phyloP scores from a whole-genome alignment of 2,113 vertebrate species.

The Cyprinodon variegatus region DNA sequence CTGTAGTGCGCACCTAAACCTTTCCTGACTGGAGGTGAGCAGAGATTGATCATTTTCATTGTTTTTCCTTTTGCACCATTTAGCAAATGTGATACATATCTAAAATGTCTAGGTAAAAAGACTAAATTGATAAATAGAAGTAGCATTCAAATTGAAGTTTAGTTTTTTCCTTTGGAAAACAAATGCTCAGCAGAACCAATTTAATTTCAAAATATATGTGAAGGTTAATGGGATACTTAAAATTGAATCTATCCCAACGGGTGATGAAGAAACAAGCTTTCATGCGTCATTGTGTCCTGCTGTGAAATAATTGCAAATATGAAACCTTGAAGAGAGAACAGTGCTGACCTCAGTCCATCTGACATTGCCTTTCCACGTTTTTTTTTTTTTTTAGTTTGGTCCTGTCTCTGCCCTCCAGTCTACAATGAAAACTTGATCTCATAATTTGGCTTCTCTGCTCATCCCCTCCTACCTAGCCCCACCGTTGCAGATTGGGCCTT shows the following conservation, averaged over 20 bases:
- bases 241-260: neutral
- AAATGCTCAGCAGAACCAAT: slow-evolving; percentile 4
- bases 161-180: neutral
- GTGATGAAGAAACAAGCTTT: neutral
- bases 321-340: slow-evolving; percentile 36
- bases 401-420: slow-evolving; percentile 34
- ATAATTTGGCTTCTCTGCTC: slow-evolving; percentile 58
- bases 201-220: neutral
- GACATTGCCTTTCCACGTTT: slow-evolving; percentile 12
- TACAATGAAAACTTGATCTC: slow-evolving; percentile 55
- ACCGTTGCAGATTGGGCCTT: slow-evolving; percentile 37
- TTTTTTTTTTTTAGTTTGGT: neutral
- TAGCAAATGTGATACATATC: neutral
- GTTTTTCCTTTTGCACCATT: too few species aligned
- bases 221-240: slow-evolving; percentile 10
- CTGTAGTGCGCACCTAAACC: neutral
- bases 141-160: neutral
- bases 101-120: neutral
- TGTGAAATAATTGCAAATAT: slow-evolving; percentile 39
- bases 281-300: slow-evolving; percentile 30
- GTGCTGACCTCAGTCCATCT: slow-evolving; percentile 36
- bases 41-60: neutral
- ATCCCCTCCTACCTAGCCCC: slow-evolving; percentile 32
- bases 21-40: neutral
- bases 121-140: neutral